Evolutionary conservation across 64 coral and sea anemone species (phyloP), one percentile per base, ranked within the genome.

Genomic region (Dendronephthya gigantea): DNA sequence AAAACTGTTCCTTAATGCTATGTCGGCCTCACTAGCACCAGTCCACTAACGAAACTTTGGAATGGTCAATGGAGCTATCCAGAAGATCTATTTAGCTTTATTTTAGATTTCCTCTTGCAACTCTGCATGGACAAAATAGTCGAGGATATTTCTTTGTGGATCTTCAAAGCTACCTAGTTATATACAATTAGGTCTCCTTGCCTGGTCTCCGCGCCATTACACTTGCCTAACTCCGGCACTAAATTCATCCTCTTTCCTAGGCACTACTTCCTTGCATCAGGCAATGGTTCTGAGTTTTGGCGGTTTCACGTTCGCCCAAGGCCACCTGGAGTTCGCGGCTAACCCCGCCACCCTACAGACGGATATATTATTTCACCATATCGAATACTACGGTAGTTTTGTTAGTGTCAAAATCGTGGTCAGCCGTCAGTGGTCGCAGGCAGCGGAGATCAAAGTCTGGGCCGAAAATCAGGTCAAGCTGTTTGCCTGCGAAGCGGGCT

Each of bases 311-410:
- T 97, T 97, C 39, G 90, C 92, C 11, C 84, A 89, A 34, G 94
- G 92, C 45, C 89, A 93, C 19, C 85, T 97, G 47, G 94, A 97
- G 90, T 97, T 97, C 50, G 94, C 94, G 11, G 94, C 91, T 1
- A 97, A 97, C 85, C 94, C 94, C 11, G 94, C 94, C 10, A 93
- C 94, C 0, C 90, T 97, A 69, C 94, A 97, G 58, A 97, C 94
- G 1, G 90, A 84, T 70, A 92, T 97, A 25, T 83, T 86, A 0
- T 97, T 97, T 69, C 94, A 91, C 36, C 92, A 90, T 84, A 93
- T 97, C 83, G 91, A 97, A 84, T 93, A 93, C 82, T 88, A 93
- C 83, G 89, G 89, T 41, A 88, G 86, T 31, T 88, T 91, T 62
- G 52, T 98, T 11, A 85, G 87, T 88, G 81, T 98, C 14, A 87